Evolutionary conservation across 2,113 vertebrate species (phyloP).

Genomic region (Campylorhamphus procurvoides): DNA sequence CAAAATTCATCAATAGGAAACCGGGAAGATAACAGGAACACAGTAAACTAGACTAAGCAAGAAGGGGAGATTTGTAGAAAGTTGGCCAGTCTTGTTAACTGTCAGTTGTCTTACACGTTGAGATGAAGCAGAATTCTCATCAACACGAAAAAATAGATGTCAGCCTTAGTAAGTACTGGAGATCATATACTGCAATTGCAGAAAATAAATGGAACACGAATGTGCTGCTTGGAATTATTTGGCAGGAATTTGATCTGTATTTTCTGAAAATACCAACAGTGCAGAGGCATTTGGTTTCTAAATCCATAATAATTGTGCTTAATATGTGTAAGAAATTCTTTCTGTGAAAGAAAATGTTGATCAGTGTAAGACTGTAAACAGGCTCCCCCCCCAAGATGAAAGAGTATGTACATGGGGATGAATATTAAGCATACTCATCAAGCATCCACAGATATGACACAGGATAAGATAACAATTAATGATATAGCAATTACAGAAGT

Average conservation of each 20-base stretch:
- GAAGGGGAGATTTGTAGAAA: neutral
- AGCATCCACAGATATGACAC: neutral
- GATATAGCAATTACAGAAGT: neutral
- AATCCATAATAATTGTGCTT: neutral
- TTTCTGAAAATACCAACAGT: slow-evolving; percentile 8
- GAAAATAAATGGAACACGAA: neutral
- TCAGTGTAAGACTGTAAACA: neutral
- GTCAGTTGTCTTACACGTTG: neutral
- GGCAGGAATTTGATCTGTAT: neutral
- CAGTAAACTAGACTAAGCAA: neutral
- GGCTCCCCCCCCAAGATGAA: neutral
- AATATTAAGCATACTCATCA: neutral
- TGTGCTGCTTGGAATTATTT: neutral
- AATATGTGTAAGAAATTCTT: neutral
- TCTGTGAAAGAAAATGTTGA: neutral
- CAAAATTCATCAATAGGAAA: neutral
- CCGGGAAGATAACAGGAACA: neutral
- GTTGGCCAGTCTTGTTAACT: neutral
- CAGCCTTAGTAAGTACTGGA: neutral
- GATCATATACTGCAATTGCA: neutral
- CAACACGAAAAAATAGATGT: neutral
- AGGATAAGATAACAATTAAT: neutral
- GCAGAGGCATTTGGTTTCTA: slow-evolving; percentile 17
- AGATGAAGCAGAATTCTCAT: neutral
- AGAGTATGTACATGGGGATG: neutral